phyloP scores from a whole-genome alignment of 2,888 invertebrate species.

The Sphaerophoria rueppellii region DNA sequence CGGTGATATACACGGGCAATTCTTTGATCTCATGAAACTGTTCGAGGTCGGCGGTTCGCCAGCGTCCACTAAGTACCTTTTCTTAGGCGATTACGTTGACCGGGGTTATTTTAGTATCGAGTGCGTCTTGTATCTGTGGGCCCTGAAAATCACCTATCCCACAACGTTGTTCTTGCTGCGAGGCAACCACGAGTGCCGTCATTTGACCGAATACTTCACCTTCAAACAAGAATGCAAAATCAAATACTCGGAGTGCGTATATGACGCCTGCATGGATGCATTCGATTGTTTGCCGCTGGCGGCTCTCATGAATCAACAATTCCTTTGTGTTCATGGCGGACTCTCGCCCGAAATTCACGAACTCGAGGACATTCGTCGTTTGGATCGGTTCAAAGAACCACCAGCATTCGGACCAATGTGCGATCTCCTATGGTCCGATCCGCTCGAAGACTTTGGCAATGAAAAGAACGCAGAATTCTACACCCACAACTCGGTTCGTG shows the following conservation, averaged over 20 bases:
- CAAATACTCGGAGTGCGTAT: constrained; percentile 99
- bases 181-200: constrained; percentile 99
- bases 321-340: constrained; percentile 99
- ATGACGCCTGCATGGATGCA: constrained; percentile 99
- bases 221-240: constrained; percentile 99
- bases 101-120: constrained; percentile 92
- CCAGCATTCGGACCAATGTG: constrained; percentile 99
- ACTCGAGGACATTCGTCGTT: constrained; percentile 97
- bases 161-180: constrained; percentile 99
- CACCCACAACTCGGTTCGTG: constrained; percentile 99
- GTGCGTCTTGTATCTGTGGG: constrained; percentile 99
- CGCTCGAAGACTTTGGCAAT: constrained; percentile 99
- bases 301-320: constrained; percentile 99
- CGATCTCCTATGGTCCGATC: constrained; percentile 99
- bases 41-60: constrained; percentile 99
- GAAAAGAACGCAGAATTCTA: constrained; percentile 99
- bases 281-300: constrained; percentile 99
- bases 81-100: constrained; percentile 99
- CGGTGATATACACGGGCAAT: constrained; percentile 99
- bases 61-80: constrained; percentile 99
- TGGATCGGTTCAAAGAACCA: constrained; percentile 99
- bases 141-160: constrained; percentile 98
- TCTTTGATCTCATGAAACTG: constrained; percentile 99
- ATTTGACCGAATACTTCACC: constrained; percentile 99
- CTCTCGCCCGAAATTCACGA: constrained; percentile 99